Evolutionary conservation across 1,140 invertebrate species (phyloP).

Genomic region (Drosophila mauritiana): DNA sequence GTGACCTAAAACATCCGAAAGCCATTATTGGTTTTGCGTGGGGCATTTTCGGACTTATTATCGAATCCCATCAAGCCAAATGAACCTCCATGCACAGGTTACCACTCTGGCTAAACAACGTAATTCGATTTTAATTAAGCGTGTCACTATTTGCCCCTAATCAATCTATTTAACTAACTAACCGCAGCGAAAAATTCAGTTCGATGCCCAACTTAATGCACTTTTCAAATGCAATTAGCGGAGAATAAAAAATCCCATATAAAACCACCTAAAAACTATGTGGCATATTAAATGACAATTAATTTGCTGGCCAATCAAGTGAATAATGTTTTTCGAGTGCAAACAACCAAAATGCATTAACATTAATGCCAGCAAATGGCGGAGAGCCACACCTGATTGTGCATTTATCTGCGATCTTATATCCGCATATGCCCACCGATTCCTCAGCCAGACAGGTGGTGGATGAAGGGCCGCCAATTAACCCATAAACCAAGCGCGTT

Average conservation of each 20-base stretch:
- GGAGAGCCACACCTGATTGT: constrained; percentile 9
- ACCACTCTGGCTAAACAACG: background rate
- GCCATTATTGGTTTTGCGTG: background rate
- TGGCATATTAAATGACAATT: constrained; percentile 74
- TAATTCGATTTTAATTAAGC: constrained; percentile 34
- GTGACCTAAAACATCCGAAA: constrained; percentile 7
- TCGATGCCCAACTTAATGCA: constrained; percentile 50
- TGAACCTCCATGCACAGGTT: background rate
- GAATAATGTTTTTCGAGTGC: constrained; percentile 56
- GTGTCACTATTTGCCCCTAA: constrained; percentile 28
- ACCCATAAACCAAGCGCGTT: constrained; percentile 9
- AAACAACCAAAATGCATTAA: constrained; percentile 73
- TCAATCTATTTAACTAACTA: constrained; percentile 40
- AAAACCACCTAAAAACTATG: constrained; percentile 32
- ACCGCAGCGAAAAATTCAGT: constrained; percentile 22
- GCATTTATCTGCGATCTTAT: constrained; percentile 20
- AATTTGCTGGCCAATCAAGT: constrained; percentile 70
- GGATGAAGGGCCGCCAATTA: constrained; percentile 47
- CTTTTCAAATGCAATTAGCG: constrained; percentile 72
- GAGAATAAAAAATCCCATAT: constrained; percentile 4
- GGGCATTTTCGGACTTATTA: constrained; percentile 1
- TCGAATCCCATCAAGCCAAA: background rate
- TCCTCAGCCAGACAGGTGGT: background rate
- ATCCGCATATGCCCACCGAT: background rate
- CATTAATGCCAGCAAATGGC: constrained; percentile 39